A percentile compares a stretch with the other conserved stretches of the same genome.
Conservation (phyloP, 2,113 vertebrate genomes). For the Amphilophus citrinellus region DNA sequence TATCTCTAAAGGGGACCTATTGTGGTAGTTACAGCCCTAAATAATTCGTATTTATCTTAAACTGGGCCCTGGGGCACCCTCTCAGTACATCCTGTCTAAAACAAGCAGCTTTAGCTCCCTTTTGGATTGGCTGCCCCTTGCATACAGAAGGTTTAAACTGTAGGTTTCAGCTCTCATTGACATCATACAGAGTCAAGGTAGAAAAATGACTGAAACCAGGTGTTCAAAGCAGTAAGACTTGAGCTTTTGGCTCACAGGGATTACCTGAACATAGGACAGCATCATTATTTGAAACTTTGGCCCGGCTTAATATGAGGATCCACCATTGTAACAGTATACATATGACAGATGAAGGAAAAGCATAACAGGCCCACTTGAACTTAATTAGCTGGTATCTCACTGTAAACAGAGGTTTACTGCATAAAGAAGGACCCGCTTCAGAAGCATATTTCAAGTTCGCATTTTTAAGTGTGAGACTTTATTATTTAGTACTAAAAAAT, state of each 20-base stretch:
- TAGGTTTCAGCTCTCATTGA: background rate
- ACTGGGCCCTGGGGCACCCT: too few species aligned
- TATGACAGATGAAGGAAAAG: background rate
- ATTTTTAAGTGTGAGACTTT: background rate
- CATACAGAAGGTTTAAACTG: background rate
- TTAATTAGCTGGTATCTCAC: conserved; percentile 13
- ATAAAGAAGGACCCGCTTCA: conserved; percentile 25
- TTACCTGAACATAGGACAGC: background rate
- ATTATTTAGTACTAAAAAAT: background rate
- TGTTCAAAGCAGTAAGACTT: background rate
- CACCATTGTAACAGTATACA: background rate
- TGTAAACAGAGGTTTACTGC: conserved; percentile 20
- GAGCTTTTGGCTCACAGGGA: background rate
- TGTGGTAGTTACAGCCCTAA: background rate
- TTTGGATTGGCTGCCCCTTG: background rate
- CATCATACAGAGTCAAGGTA: background rate
- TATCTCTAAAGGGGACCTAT: background rate
- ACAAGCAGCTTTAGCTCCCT: background rate
- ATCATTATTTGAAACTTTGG: background rate
- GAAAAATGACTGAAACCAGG: background rate
- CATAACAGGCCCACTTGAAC: background rate
- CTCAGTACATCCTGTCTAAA: background rate
- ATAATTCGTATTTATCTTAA: too few species aligned
- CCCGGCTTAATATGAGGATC: background rate
- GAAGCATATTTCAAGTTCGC: background rate